phyloP scores from a whole-genome alignment of 2,888 invertebrate species.

The Allolobophora icterica region DNA sequence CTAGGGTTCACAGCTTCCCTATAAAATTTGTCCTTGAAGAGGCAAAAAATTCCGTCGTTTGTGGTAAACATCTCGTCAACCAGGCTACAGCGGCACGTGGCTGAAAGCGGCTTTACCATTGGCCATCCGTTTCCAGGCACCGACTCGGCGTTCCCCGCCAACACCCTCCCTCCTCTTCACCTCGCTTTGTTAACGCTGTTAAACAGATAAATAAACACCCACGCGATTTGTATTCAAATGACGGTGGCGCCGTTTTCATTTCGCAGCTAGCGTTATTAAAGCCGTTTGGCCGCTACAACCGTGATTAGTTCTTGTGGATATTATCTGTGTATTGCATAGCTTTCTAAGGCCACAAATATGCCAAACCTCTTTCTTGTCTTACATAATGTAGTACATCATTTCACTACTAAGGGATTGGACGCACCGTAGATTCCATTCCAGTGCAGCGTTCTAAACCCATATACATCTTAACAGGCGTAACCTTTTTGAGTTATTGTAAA shows the following conservation, averaged over 20 bases:
- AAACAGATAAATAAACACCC: no score
- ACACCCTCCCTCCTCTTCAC: not conserved
- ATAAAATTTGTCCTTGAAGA: not conserved
- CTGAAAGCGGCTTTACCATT: not conserved
- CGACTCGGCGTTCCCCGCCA: not conserved
- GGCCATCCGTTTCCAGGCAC: constrained; percentile 7
- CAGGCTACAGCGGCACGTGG: not conserved
- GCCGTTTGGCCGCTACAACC: not conserved
- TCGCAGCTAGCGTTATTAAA: not conserved
- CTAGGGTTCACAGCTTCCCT: not conserved
- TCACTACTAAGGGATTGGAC: no score
- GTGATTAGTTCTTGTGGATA: not conserved
- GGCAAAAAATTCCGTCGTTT: not conserved
- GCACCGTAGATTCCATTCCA: no score
- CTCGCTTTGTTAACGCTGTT: no score
- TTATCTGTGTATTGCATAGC: not conserved
- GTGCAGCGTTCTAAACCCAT: no score
- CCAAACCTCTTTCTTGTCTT: no score
- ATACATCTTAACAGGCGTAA: no score
- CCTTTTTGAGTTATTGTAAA: no score
- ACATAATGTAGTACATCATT: no score
- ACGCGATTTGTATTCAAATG: not conserved
- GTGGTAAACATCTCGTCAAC: not conserved
- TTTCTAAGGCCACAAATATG: no score
- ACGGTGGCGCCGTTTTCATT: not conserved